Conservation (phyloP, 2,113 vertebrate genomes). For the Etheostoma cragini region DNA sequence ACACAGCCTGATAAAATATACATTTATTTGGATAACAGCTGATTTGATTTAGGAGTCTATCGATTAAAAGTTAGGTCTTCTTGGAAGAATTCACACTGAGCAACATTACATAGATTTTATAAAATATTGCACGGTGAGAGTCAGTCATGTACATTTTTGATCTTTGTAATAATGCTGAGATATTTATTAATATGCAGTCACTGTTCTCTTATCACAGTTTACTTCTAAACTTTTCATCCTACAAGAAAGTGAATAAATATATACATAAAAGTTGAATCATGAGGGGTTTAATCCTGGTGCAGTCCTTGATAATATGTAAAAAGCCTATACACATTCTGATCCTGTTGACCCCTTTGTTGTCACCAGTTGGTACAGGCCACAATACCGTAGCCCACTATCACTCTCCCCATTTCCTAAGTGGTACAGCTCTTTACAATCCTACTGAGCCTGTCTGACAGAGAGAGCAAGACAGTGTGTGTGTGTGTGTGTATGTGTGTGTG, state of each 20-base stretch:
- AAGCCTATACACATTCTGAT: conserved; percentile 39
- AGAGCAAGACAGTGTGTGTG: conserved; percentile 29
- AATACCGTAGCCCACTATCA: conserved; percentile 67
- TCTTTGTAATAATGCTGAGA: neutral
- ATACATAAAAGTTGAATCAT: neutral
- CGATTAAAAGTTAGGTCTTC: too few relatives aligned
- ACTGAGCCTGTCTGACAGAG: conserved; percentile 62
- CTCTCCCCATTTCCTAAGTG: conserved; percentile 60
- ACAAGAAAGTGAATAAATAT: conserved; percentile 18
- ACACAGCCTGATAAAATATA: too few relatives aligned
- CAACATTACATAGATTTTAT: neutral
- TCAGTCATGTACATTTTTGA: too few relatives aligned
- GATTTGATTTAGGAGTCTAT: too few relatives aligned
- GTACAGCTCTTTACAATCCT: conserved; percentile 64
- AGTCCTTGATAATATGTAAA: conserved; percentile 61
- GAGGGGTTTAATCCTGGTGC: conserved; percentile 40
- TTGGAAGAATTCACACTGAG: too few relatives aligned
- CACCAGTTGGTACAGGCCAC: conserved; percentile 81
- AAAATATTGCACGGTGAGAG: neutral
- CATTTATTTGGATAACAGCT: too few relatives aligned
- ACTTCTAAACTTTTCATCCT: conserved; percentile 9
- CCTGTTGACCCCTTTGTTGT: conserved; percentile 59
- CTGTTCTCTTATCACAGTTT: neutral
- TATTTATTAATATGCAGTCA: neutral
- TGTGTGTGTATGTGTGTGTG: conserved; percentile 31